Evolutionary conservation across 2,888 invertebrate species (phyloP), one percentile per base, ranked within the genome.

Genomic region (Drosophila colorata): DNA sequence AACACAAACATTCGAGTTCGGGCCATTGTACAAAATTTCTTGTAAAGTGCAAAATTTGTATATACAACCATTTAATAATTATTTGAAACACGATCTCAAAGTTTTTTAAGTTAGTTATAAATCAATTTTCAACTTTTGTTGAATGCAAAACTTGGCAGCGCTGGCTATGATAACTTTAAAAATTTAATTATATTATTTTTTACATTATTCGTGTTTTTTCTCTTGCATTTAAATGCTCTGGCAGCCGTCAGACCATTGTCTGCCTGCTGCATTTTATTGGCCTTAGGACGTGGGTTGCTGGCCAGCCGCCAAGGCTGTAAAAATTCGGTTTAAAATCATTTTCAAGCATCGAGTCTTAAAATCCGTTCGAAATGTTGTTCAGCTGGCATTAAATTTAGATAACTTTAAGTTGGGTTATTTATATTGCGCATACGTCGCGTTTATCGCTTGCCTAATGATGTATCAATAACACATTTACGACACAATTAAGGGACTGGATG

Each of bases 401-500:
- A 1, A 47, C 68, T 75, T 80, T 41, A 80, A 83, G 69, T 43
- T 72, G 8, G n/a, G 13, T 20, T 47, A 6, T n/a, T 31, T 55
- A 74, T 71, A 76, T 78, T 65, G 71, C 68, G 83, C 48, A 83
- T 83, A 68, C 79, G 84, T 76, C 67, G 53, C 38, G 71, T 65
- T 72, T 78, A 78, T 74, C 78, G 74, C 71, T 28, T 74, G 87
- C 68, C 80, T 86, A 83, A 83, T 83, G 83, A 83, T 76, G 87
- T 81, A 83, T 83, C 84, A 78, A 80, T 83, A 83, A 84, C 81
- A 63, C 66, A 60, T 83, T 82, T 75, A 86, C 69, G 82, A 86
- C 78, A 65, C 80, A 83, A 86, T 85, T 82, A 82, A 82, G 52
- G 44, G 46, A 31, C 23, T 41, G 20, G 23, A 44, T 67, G 63